These are phyloP conservation scores for Hirtodrosophila trivittata DNA, from an alignment of 2,888 invertebrate genomes.

Conservation along the genomic window DNA sequence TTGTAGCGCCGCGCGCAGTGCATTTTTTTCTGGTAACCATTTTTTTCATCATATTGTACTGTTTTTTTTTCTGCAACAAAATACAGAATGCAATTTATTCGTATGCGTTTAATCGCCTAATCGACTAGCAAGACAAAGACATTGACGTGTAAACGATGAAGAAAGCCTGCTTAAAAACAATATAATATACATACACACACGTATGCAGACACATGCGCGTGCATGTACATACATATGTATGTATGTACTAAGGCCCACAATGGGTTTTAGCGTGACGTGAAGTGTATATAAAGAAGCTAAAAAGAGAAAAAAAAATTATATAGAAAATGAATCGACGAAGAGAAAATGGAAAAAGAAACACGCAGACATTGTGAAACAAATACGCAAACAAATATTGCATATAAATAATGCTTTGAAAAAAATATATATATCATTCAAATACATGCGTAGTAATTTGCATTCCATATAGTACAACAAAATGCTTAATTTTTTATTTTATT, in stretches of 20 bases:
- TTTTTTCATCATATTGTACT: slow-evolving; percentile 58
- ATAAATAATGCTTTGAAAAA: slow-evolving; percentile 27
- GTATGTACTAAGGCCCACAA: slow-evolving; percentile 46
- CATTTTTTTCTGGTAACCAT: slow-evolving; percentile 75
- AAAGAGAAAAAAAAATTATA: slow-evolving; percentile 33
- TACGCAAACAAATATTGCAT: slow-evolving; percentile 48
- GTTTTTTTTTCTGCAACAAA: slow-evolving; percentile 34
- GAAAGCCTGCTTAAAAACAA: slow-evolving; percentile 43
- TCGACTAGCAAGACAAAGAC: slow-evolving; percentile 39
- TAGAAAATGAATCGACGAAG: slow-evolving; percentile 56
- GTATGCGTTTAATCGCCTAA: slow-evolving; percentile 35
- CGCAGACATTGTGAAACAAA: slow-evolving; percentile 71
- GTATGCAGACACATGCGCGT: slow-evolving; percentile 50
- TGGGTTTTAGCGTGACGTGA: slow-evolving; percentile 70
- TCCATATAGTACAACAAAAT: slow-evolving; percentile 40
- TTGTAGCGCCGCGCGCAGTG: slow-evolving; percentile 74
- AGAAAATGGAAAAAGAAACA: slow-evolving; percentile 59
- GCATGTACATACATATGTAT: slow-evolving; percentile 35
- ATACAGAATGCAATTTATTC: slow-evolving; percentile 38
- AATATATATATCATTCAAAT: slow-evolving; percentile 37
- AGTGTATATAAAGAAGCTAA: slow-evolving; percentile 62
- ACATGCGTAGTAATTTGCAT: slow-evolving; percentile 56
- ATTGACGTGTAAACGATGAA: slow-evolving; percentile 45
- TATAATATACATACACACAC: slow-evolving; percentile 55
- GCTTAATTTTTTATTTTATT: slow-evolving; percentile 49